phyloP scores from a whole-genome alignment of 2,797 vertebrate species.

The Trichosurus vulpecula region DNA sequence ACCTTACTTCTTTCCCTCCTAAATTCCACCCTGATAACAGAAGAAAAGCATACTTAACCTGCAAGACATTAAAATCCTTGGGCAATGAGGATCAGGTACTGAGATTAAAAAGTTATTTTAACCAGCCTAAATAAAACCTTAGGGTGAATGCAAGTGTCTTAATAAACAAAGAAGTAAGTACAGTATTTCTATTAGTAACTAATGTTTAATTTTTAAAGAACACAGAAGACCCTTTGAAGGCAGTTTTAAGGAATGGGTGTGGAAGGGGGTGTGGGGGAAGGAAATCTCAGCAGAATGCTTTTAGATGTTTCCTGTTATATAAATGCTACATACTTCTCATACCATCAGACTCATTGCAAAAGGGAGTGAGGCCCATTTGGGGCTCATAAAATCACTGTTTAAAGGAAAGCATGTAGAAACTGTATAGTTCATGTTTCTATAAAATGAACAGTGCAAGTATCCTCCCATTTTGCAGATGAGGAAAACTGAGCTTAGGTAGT shows the following conservation, averaged over 20 bases:
- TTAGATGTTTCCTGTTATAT: slow-evolving; percentile 82
- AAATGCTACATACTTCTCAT: slow-evolving; percentile 78
- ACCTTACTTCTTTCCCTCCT: slow-evolving; percentile 48
- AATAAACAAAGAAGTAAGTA: neutral
- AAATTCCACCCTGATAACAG: slow-evolving; percentile 63
- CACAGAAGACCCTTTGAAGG: slow-evolving; percentile 66
- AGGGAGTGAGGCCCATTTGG: slow-evolving; percentile 56
- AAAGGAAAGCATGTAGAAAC: slow-evolving; percentile 56
- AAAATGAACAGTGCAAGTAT: neutral
- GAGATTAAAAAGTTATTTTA: slow-evolving; percentile 14
- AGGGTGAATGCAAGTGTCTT: neutral
- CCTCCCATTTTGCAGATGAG: neutral
- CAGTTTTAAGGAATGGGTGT: slow-evolving; percentile 76
- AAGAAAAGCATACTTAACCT: slow-evolving; percentile 53
- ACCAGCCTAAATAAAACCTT: neutral
- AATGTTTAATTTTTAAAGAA: slow-evolving; percentile 46
- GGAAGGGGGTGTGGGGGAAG: slow-evolving; percentile 78
- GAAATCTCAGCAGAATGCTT: slow-evolving; percentile 79
- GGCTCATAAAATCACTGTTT: slow-evolving; percentile 57
- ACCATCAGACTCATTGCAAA: slow-evolving; percentile 63
- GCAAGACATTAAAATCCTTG: slow-evolving; percentile 44
- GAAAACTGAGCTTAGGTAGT: neutral
- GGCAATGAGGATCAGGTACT: slow-evolving; percentile 50
- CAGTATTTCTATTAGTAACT: slow-evolving; percentile 34
- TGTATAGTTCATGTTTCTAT: neutral